Evolutionary conservation across 2,888 invertebrate genomes (phyloP), one percentile per base, ranked within the genome.

Genomic region (Escarpia spicata): DNA sequence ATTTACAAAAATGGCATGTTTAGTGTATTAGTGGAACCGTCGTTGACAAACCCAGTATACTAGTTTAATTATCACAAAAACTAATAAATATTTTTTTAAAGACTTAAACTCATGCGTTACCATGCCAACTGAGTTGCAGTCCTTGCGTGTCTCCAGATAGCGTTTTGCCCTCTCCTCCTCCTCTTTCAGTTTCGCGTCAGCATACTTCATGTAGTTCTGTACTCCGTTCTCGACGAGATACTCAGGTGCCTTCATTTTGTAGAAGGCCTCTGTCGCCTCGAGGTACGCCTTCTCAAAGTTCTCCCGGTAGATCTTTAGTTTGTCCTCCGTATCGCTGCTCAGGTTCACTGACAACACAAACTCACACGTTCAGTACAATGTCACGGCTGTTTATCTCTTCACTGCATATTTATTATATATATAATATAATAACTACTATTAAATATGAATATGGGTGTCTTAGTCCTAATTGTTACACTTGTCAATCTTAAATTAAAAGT

Each of bases 231-330:
- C 90, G 1, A 98, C 97, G 93, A 99, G 97, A 96, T 99, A 98
- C 96, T 99, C 98, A 91, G 98, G 98, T 0, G 99, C 99, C 97
- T 99, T 99, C 15, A 98, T 97, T 95, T 96, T 96, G 96, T 99
- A 99, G 95, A 99, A 99, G 92, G 98, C 97, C 95, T 98, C 98
- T 0, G 99, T 99, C 90, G 99, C 98, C 96, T 98, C 98, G 95
- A 99, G 98, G 96, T 99, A 99, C 3, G 99, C 96, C 94, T 98
- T 98, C 97, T 99, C 99, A 97, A 99, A 99, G 96, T 99, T 98
- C 95, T 99, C 98, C 95, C 98, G 97, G 97, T 99, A 99, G 95
- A 99, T 99, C 97, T 98, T 98, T 93, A 99, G 97, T 96, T 98
- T 98, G 96, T 99, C 99, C 94, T 98, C 98, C 3, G 98, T 97